Evolutionary conservation across 2,113 vertebrate species (phyloP).

Genomic region (Rhodinocichla rosea): DNA sequence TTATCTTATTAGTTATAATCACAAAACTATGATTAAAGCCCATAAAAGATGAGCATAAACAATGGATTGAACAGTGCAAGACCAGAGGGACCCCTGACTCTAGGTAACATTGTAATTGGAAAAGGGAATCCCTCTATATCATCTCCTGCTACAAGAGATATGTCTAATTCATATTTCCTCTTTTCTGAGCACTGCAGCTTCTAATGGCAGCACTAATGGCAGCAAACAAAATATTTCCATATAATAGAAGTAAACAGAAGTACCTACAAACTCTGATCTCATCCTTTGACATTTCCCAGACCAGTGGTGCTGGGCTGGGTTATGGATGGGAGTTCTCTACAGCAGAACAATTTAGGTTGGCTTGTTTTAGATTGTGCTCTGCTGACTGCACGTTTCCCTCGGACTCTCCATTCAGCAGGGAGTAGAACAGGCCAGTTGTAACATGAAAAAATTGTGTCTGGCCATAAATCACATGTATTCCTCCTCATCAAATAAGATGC

Average conservation of each 20-base stretch:
- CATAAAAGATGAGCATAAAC: neutral
- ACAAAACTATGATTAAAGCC: constrained; percentile 18
- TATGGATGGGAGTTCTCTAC: neutral
- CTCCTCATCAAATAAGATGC: neutral
- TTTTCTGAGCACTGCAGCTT: neutral
- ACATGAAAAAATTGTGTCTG: neutral
- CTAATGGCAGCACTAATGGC: no score
- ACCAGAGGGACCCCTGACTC: neutral
- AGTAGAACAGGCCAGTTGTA: neutral
- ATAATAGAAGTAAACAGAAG: neutral
- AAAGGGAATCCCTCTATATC: neutral
- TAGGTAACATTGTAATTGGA: neutral
- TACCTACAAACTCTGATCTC: neutral
- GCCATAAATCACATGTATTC: neutral
- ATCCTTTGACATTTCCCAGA: neutral
- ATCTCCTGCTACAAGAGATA: neutral
- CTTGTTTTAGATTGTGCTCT: neutral
- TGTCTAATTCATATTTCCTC: neutral
- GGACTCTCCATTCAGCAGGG: neutral
- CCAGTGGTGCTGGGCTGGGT: neutral
- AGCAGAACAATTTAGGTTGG: neutral
- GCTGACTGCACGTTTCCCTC: neutral
- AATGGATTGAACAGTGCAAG: neutral
- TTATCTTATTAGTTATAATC: constrained; percentile 28
- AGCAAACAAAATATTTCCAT: neutral